Base-by-base conservation (phyloP, 1,140 invertebrate genomes). In the Drosophila punjabiensis region DNA sequence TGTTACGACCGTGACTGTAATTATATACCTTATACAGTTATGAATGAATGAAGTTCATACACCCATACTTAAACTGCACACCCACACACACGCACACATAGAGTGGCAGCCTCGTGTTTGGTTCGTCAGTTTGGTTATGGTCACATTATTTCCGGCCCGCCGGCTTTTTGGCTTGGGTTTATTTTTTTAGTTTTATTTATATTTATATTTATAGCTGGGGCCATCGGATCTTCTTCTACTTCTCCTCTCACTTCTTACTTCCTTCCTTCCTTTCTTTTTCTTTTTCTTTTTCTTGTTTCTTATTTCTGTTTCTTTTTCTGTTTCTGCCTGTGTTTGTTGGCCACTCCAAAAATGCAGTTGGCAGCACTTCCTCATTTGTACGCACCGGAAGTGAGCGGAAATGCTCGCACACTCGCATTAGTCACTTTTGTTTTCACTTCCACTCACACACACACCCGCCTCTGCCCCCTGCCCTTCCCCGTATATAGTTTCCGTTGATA, bases 391-490 rank as follows among this genome's bases (percentile, higher is more conserved):
- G 86, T 89, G 71, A 82, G 59, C 82, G 82, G 79, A 79, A 80
- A 69, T 69, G 50, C 84, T 75, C 70, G 63, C 77, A 59, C 82
- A 82, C 79, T 83, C 87, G 76, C 68, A 89, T 89, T 89, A 89
- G 86, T 82, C 79, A 89, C 86, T 90, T 90, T 89, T 89, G 86
- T 89, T 89, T 89, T 89, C 82, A 79, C 79, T 89, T 88, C 73
- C 61, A 69, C 39, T 33, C 69, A 39, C 18, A 41, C 37, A 55
- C n/a, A 13, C 50, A 10, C 55, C 35, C n/a, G 16, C 55, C 56
- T 30, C 30, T 18, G 33, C 24, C 32, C 30, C 18, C 32, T 43
- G 4, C 35, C 30, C 33, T 43, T 11, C 14, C 37, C 9, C 14
- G 55, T n/a, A 52, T 20, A 43, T 62, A 62, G 68, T 60, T 74